These are phyloP conservation scores for Epinephelus malabaricus DNA, from an alignment of 2,797 vertebrate species.

Conservation along the genomic window DNA sequence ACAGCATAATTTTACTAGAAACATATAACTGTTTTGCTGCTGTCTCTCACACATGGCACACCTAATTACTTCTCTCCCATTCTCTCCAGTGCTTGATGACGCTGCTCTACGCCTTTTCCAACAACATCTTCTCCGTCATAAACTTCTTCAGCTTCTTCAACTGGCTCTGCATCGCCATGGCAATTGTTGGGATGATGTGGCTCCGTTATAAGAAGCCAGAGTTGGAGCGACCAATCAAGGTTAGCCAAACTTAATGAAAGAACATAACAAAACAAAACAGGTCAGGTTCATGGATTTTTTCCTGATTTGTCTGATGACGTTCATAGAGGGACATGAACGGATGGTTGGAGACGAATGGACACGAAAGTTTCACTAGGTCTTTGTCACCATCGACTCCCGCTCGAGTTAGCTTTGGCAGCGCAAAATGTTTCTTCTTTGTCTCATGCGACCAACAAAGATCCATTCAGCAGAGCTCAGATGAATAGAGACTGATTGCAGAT, in stretches of 20 bases:
- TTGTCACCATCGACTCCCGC: conserved; percentile 18
- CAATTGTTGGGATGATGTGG: conserved; percentile 97
- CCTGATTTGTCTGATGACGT: background rate
- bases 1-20: no score
- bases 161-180: conserved; percentile 98
- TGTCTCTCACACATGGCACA: background rate
- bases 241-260: conserved; percentile 65
- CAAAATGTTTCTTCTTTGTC: conserved; percentile 43
- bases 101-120: conserved; percentile 96
- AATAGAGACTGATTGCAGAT: conserved; percentile 37
- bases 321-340: background rate
- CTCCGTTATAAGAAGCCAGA: conserved; percentile 95
- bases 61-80: background rate
- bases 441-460: conserved; percentile 45
- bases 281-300: no score
- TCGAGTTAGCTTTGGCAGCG: conserved; percentile 49
- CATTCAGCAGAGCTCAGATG: conserved; percentile 47
- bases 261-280: background rate
- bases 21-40: background rate
- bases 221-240: conserved; percentile 96
- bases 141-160: conserved; percentile 99
- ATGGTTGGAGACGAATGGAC: background rate
- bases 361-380: background rate
- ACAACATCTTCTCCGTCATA: conserved; percentile 97
- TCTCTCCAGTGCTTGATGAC: conserved; percentile 93